These are phyloP conservation scores for Dryocosmus kuriphilus DNA, from an alignment of 2,888 invertebrate genomes.

Conservation along the genomic window DNA sequence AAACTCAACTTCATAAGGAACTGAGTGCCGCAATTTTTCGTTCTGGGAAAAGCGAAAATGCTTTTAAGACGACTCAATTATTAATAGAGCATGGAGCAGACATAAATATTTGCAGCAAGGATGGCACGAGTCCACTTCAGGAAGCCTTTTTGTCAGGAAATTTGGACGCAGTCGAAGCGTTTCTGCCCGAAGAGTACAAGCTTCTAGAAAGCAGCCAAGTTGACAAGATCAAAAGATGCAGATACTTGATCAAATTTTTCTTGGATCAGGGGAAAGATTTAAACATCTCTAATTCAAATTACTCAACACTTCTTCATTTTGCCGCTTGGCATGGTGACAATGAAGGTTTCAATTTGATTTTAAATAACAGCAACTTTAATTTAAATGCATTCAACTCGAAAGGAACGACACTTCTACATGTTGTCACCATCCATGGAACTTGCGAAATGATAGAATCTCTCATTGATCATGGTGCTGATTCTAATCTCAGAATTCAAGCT, in stretches of 20 bases:
- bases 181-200: slow-evolving; percentile 2
- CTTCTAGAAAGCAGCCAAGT: not conserved
- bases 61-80: slow-evolving; percentile 7
- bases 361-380: not conserved
- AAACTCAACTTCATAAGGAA: slow-evolving; percentile 31
- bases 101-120: slow-evolving; percentile 12
- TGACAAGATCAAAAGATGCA: slow-evolving; percentile 12
- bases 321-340: slow-evolving; percentile 36
- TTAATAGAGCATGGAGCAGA: slow-evolving; percentile 16
- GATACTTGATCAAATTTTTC: slow-evolving; percentile 28
- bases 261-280: slow-evolving; percentile 39
- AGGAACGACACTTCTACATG: slow-evolving; percentile 6
- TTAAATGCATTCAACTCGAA: slow-evolving; percentile 33
- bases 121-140: slow-evolving; percentile 14
- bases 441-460: slow-evolving; percentile 2
- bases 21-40: slow-evolving; percentile 10
- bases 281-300: slow-evolving; percentile 17
- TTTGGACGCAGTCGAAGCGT: slow-evolving; percentile 7
- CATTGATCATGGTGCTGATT: not conserved
- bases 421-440: not conserved
- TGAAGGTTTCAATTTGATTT: slow-evolving; percentile 1
- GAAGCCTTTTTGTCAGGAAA: slow-evolving; percentile 23
- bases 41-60: not conserved
- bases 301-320: slow-evolving; percentile 43
- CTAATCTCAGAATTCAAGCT: not conserved